Evolutionary conservation across 2,113 vertebrate species (phyloP), one percentile per base, ranked within the genome.

Genomic region (Chlorodrepanis virens): DNA sequence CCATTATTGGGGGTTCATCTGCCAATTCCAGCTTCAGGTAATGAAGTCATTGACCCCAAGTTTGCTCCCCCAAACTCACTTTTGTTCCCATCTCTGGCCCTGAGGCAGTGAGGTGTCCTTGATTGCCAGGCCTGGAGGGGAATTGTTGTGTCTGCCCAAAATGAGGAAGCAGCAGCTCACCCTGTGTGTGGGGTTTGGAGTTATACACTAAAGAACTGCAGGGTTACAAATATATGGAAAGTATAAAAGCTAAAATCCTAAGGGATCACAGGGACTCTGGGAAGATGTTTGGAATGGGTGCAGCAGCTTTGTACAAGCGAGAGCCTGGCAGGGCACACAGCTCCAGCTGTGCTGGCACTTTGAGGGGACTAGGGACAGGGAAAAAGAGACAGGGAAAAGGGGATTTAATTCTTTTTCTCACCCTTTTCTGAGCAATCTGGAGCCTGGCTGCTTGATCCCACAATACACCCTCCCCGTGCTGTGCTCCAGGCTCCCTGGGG

Each of bases 191-290:
- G 39, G 6, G 60, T 53, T 53, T 14, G 1, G 60, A 44, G 39
- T 35, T 14, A 5, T 0, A 3, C 39, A 54, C 49, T 31, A 11
- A 54, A 44, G 33, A 65, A 29, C 3, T 44, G 60, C 25, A 54
- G 33, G 33, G 0, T 35, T 44, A 35, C 49, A 65, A 35, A 65
- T 7, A 3, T 0, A 5, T 29, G 15, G 6, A 45, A 53, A 2
- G 23, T 28, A 22, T 2, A 54, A 79, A 80, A 65, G 11, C 7
- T 45, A 0, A 54, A 80, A 31, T 16, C 33, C 50, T 37, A 2
- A 15, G 40, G 21, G 1, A 45, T 10, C 33, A 3, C 40, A 45
- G 33, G 63, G 54, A 4, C 50, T 24, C n/a, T 9, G 23, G 53
- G 61, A 53, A 35, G 21, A 25, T 0, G 0, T 50, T 57, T 37